Evolutionary conservation across 2,113 vertebrate species (phyloP), one percentile per base, ranked within the genome.

Genomic region (Chloropsis cyanopogon): DNA sequence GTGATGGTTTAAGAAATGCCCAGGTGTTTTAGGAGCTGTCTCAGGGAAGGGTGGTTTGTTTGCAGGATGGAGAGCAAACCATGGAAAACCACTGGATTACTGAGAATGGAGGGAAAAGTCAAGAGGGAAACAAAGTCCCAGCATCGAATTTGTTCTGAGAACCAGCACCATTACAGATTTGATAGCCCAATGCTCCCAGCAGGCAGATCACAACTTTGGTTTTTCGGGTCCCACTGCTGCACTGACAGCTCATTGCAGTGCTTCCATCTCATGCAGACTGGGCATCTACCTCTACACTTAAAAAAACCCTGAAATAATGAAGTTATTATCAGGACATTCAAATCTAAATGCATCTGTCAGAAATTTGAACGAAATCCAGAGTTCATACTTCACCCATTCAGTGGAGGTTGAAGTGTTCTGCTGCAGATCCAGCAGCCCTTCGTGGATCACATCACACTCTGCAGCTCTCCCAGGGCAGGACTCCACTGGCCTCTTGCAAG

Each of bases 371-470:
- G 5, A 49, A 95, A 53, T 4, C 24, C 72, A 41, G 54, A 71
- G 71, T 9, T 46, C 97, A 14, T 98, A 98, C 98, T 95, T 98
- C 91, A 98, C 97, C 98, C 98, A 98, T 98, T 87, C 98, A 86
- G 97, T 93, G 10, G 97, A 97, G 2, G 97, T 96, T 50, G 92
- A 86, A 25, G 97, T 93, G 8, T 88, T 97, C 77, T 97, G 84
- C 92, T 98, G 97, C 71, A 98, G 61, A 13, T 98, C 94, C 93
- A 98, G 52, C 15, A 97, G 82, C 13, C 98, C 98, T 68, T 98
- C 97, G 10, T 96, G 96, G 8, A 98, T 86, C 56, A 93, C 96
- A 3, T 93, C 92, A 3, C 86, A 84, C 3, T 50, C 71, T 46
- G 68, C 39, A 57, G 95, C 28, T 71, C 87, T 75, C 44, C 94